These are phyloP conservation scores for Lycocorax pyrrhopterus DNA, from an alignment of 2,113 vertebrate species.

Conservation along the genomic window DNA sequence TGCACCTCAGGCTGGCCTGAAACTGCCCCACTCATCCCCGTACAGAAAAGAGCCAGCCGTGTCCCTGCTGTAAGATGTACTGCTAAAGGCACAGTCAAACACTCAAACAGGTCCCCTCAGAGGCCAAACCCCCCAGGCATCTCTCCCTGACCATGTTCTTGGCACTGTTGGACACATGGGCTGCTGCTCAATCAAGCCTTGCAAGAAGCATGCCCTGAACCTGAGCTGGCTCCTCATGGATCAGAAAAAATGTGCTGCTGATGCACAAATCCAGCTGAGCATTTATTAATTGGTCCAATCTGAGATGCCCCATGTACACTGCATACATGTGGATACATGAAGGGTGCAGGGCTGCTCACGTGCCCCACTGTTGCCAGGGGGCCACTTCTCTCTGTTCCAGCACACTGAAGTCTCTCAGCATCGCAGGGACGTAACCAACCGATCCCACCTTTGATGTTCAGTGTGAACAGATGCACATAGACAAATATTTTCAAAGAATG, in stretches of 20 bases:
- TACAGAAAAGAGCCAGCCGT: not conserved
- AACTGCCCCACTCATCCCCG: not conserved
- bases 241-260: not conserved
- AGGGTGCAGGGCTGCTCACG: not conserved
- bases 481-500: not conserved
- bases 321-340: not conserved
- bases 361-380: not conserved
- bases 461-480: not conserved
- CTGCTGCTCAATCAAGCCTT: not conserved
- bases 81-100: not conserved
- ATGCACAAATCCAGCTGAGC: not conserved
- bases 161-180: rapidly evolving
- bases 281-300: not conserved
- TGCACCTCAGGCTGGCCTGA: not conserved
- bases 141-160: not conserved
- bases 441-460: not conserved
- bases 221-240: not conserved
- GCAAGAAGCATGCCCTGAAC: not conserved
- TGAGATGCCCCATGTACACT: rapidly evolving
- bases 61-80: not conserved
- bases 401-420: not conserved
- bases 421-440: rapidly evolving
- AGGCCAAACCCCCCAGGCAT: not conserved
- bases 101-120: not conserved
- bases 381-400: not conserved